Conservation (phyloP, 2,888 invertebrate species). For the Resseliella maxima region DNA sequence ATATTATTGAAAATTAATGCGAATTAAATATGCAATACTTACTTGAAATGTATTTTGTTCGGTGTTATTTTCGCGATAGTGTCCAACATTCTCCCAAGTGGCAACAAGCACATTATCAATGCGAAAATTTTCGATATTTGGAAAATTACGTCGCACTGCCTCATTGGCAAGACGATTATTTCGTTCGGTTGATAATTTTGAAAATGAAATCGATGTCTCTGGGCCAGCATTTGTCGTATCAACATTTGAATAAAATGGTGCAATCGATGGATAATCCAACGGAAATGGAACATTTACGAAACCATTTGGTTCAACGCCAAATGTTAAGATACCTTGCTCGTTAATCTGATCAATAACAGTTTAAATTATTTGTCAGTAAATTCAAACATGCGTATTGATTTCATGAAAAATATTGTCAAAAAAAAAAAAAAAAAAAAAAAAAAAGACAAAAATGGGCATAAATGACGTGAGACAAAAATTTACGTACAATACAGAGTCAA, state of each 20-base stretch:
- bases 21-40: slow-evolving; percentile 64
- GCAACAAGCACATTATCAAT: slow-evolving; percentile 84
- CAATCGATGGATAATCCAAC: slow-evolving; percentile 87
- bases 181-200: slow-evolving; percentile 73
- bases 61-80: slow-evolving; percentile 72
- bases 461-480: background rate
- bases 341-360: slow-evolving; percentile 76
- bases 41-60: slow-evolving; percentile 91
- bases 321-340: slow-evolving; percentile 89
- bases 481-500: background rate
- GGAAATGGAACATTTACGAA: slow-evolving; percentile 92
- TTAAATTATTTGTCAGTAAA: no score
- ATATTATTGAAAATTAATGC: background rate
- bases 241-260: slow-evolving; percentile 91
- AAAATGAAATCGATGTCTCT: slow-evolving; percentile 79
- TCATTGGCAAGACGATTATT: slow-evolving; percentile 76
- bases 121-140: slow-evolving; percentile 77
- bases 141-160: slow-evolving; percentile 79
- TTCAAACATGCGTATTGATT: no score
- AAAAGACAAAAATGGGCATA: no score
- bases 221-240: slow-evolving; percentile 74
- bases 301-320: slow-evolving; percentile 85
- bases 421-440: no score
- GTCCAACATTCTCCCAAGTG: slow-evolving; percentile 92
- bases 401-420: no score